Percentiles rank a stretch among this genome's conserved stretches.
Conservation (phyloP, 2,113 vertebrate species). For the Poeciliopsis prolifica region DNA sequence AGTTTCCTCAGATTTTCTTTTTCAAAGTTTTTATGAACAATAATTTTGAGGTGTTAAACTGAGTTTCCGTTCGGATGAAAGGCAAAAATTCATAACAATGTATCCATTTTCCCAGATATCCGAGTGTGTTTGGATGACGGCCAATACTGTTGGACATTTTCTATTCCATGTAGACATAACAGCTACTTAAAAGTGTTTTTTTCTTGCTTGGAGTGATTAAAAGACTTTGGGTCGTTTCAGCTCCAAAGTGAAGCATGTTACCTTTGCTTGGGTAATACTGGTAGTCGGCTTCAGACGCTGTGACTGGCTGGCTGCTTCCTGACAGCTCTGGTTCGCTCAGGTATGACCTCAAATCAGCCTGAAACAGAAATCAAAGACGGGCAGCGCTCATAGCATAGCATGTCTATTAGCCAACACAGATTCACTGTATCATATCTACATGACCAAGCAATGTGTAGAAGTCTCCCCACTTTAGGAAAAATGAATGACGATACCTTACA, state of each 20-base stretch:
- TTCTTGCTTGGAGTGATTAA: neutral
- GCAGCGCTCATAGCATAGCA: neutral
- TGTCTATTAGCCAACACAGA: neutral
- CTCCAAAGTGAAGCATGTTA: neutral
- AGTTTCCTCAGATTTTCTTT: no score
- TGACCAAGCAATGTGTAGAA: neutral
- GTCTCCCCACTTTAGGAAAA: neutral
- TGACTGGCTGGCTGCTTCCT: slow-evolving; percentile 69
- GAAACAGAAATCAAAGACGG: slow-evolving; percentile 16
- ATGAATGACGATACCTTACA: slow-evolving; percentile 77
- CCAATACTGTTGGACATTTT: no score
- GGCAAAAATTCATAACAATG: no score
- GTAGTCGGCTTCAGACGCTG: slow-evolving; percentile 79
- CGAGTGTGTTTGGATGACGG: no score
- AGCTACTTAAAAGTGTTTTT: no score
- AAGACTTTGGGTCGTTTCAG: neutral
- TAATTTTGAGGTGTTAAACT: no score
- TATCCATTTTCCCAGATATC: no score
- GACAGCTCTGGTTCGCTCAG: slow-evolving; percentile 92
- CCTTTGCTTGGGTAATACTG: slow-evolving; percentile 89
- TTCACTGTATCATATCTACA: neutral
- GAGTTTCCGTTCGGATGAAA: no score
- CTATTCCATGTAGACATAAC: no score
- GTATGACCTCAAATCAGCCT: slow-evolving; percentile 90
- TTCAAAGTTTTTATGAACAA: no score